These are phyloP conservation scores for Andrena fulva DNA, from an alignment of 2,888 invertebrate species.

Conservation along the genomic window DNA sequence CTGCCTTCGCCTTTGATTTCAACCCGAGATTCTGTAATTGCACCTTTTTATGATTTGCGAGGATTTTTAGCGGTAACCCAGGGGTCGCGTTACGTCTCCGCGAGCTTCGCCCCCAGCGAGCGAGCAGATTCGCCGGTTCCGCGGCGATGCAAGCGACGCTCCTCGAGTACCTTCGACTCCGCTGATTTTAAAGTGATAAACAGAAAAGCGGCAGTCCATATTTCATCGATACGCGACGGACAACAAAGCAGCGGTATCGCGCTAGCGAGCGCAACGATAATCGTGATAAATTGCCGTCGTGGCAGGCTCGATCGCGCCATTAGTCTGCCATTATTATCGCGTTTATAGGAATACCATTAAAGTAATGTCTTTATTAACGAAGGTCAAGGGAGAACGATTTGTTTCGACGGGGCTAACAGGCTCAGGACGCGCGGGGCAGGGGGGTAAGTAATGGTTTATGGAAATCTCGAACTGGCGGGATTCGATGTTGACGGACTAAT, in stretches of 20 bases:
- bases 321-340: slow-evolving; percentile 37
- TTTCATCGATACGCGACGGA: slow-evolving; percentile 32
- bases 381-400: slow-evolving; percentile 26
- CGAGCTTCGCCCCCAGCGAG: not conserved
- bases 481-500: slow-evolving; percentile 3
- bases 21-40: slow-evolving; percentile 1
- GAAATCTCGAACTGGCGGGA: slow-evolving; percentile 6
- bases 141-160: no score
- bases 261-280: slow-evolving; percentile 33
- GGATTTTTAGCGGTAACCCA: slow-evolving; percentile 4
- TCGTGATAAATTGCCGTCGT: slow-evolving; percentile 50
- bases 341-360: slow-evolving; percentile 32
- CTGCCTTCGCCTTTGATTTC: slow-evolving; percentile 1
- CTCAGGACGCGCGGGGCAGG: not conserved
- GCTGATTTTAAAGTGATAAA: not conserved
- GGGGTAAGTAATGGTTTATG: slow-evolving; percentile 2
- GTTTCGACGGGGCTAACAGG: not conserved
- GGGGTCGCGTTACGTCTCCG: slow-evolving; percentile 23
- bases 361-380: slow-evolving; percentile 44
- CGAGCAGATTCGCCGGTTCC: no score
- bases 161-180: no score
- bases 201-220: slow-evolving; percentile 21
- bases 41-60: slow-evolving; percentile 3
- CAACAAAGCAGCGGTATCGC: slow-evolving; percentile 24
- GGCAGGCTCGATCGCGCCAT: slow-evolving; percentile 34